Percentiles rank a stretch among this genome's conserved stretches.
phyloP scores from a whole-genome alignment of 2,797 vertebrate species.

The Anguilla pacifica region DNA sequence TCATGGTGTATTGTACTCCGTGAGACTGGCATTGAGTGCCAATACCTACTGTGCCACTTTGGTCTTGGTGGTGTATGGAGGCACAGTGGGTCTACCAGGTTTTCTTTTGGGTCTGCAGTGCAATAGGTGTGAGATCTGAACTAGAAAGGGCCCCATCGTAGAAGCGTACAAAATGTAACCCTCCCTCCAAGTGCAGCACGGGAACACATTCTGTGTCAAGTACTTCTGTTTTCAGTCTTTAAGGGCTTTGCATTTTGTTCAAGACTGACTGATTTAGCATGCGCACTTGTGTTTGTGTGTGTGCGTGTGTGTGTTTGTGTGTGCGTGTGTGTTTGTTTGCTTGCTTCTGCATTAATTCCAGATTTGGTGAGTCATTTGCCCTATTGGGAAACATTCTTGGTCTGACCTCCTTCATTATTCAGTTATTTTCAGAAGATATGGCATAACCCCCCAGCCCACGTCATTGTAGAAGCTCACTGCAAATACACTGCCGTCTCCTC shows the following conservation, averaged over 20 bases:
- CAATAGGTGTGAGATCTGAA: too few relatives aligned
- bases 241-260: neutral
- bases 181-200: too few relatives aligned
- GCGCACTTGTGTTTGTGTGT: too few relatives aligned
- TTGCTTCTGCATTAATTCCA: neutral
- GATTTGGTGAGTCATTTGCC: neutral
- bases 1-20: too few relatives aligned
- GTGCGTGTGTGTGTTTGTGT: neutral
- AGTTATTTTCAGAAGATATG: neutral
- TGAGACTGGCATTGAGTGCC: too few relatives aligned
- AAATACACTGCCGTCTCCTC: neutral
- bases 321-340: neutral
- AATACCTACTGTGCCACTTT: too few relatives aligned
- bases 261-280: neutral
- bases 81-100: too few relatives aligned
- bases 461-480: neutral
- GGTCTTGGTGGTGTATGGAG: too few relatives aligned
- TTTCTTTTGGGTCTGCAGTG: too few relatives aligned
- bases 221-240: neutral
- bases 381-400: neutral
- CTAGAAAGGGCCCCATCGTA: too few relatives aligned
- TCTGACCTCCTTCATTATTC: conserved; percentile 1
- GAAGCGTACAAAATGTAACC: too few relatives aligned
- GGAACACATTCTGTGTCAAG: too few relatives aligned
- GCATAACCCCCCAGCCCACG: neutral